A percentile compares a stretch with the other conserved stretches of the same genome.
Conservation (phyloP, 23 tunicate genomes). For the Aplidium turbinatum region DNA sequence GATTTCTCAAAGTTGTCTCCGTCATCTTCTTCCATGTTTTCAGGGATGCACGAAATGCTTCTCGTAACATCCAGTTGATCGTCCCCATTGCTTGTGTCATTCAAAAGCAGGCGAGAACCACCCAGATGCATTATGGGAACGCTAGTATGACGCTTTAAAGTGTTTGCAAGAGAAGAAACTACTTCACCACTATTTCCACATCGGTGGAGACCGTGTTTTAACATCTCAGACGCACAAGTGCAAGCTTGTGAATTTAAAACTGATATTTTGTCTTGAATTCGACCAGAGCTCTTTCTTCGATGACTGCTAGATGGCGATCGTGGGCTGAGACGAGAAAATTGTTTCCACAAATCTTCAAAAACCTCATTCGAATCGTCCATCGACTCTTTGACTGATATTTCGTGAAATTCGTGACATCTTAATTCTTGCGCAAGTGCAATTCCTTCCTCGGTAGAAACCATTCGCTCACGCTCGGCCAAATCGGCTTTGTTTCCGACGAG, state of each 20-base stretch:
- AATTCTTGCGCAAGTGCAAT: conserved; percentile 64
- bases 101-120: neutral
- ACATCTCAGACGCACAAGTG: conserved; percentile 47
- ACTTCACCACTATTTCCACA: neutral
- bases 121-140: conserved; percentile 9
- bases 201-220: neutral
- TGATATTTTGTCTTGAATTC: conserved; percentile 69
- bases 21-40: conserved; percentile 20
- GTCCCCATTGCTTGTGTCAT: conserved; percentile 39
- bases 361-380: conserved; percentile 55
- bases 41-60: conserved; percentile 35
- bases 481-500: conserved; percentile 76
- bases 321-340: conserved; percentile 64
- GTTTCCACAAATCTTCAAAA: conserved; percentile 70
- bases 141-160: conserved; percentile 37
- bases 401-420: conserved; percentile 74
- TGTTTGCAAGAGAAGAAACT: conserved; percentile 39
- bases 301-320: conserved; percentile 79
- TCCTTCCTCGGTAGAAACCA: conserved; percentile 71
- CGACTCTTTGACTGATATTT: conserved; percentile 83
- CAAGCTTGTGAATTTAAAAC: conserved; percentile 55
- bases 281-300: conserved; percentile 46
- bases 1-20: neutral
- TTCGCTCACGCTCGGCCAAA: conserved; percentile 64
- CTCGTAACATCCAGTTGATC: conserved; percentile 19